Conservation (phyloP, 2,797 vertebrate genomes). For the Danionella dracula region DNA sequence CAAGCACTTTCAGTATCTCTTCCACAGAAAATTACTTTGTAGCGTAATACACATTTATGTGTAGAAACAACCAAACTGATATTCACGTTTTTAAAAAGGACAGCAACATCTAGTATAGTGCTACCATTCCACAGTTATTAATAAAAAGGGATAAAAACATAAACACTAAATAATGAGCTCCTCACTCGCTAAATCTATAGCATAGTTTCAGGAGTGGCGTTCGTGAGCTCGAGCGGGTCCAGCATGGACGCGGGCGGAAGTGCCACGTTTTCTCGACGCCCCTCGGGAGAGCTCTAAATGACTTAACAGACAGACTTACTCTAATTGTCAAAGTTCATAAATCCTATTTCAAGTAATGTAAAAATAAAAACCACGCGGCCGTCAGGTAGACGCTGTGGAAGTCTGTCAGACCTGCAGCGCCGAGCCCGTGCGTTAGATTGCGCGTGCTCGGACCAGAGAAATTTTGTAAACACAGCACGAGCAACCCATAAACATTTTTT, state of each 20-base stretch:
- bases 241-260: slow-evolving; percentile 46
- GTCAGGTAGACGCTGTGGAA: neutral
- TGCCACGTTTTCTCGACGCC: slow-evolving; percentile 77
- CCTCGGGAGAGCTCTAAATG: slow-evolving; percentile 26
- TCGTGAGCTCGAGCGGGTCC: slow-evolving; percentile 33
- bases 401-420: too few species aligned
- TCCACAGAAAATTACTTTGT: too few species aligned
- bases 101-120: too few species aligned
- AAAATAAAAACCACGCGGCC: neutral
- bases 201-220: slow-evolving; percentile 11
- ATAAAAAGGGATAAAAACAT: too few species aligned
- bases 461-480: neutral
- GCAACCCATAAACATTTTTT: too few species aligned
- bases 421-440: neutral
- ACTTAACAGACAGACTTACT: neutral
- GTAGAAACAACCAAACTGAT: too few species aligned
- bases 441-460: neutral
- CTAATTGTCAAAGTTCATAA: neutral
- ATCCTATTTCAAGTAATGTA: neutral
- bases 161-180: too few species aligned
- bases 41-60: too few species aligned
- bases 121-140: too few species aligned
- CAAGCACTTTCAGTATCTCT: too few species aligned
- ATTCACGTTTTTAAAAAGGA: too few species aligned
- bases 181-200: too few species aligned